Conservation (phyloP, 2,797 vertebrate species). For the Pyrocephalus nanus region DNA sequence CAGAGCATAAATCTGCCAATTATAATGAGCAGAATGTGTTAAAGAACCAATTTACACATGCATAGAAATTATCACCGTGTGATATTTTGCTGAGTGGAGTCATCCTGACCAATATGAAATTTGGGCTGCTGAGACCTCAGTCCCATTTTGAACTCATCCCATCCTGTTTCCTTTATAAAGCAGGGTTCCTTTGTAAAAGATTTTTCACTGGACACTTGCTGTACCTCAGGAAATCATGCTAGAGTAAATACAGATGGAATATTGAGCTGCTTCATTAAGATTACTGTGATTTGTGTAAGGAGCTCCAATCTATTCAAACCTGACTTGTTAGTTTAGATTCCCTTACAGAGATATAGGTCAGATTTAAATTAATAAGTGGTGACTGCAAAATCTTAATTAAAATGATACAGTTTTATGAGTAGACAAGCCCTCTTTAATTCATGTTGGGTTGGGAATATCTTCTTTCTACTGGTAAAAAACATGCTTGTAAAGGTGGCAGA, state of each 20-base stretch:
- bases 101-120: background rate
- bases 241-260: constrained; percentile 45
- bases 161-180: background rate
- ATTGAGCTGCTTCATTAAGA: constrained; percentile 35
- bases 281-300: constrained; percentile 23
- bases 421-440: constrained; percentile 1
- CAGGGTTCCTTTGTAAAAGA: background rate
- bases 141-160: background rate
- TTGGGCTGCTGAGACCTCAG: background rate
- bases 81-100: background rate
- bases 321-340: constrained; percentile 33
- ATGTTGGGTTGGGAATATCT: constrained; percentile 5
- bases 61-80: background rate
- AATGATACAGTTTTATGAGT: constrained; percentile 6
- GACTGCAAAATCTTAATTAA: constrained; percentile 48
- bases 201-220: background rate
- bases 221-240: background rate
- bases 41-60: background rate
- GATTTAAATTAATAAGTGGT: constrained; percentile 37
- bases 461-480: constrained; percentile 1
- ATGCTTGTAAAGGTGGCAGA: background rate
- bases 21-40: background rate
- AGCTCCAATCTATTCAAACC: background rate
- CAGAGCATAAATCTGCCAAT: background rate
- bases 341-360: constrained; percentile 38